These are phyloP conservation scores for Cephus spinipes DNA, from an alignment of 2,888 invertebrate species.

Conservation along the genomic window DNA sequence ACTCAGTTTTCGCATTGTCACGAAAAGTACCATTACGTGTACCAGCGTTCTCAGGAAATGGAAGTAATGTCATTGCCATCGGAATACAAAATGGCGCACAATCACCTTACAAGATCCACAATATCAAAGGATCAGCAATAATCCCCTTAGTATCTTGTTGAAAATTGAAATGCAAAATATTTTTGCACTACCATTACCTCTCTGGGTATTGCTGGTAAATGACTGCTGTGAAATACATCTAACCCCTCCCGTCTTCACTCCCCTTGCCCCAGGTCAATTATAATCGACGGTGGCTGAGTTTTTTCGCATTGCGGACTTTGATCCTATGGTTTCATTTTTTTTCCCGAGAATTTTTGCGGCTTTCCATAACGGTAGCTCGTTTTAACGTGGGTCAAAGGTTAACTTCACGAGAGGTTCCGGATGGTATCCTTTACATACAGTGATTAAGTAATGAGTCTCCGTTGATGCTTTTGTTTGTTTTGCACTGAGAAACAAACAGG, in stretches of 20 bases:
- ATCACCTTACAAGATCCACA: not conserved
- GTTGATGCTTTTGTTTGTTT: not conserved
- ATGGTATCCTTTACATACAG: not conserved
- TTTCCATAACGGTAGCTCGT: not conserved
- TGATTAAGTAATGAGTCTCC: not conserved
- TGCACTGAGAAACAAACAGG: not conserved
- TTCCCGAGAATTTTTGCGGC: not conserved
- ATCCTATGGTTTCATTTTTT: not conserved
- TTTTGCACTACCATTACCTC: not conserved
- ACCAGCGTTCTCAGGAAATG: not conserved
- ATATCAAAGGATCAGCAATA: not conserved
- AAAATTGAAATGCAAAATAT: not conserved
- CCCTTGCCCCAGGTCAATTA: not conserved
- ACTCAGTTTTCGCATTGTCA: not conserved
- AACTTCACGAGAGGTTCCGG: not conserved
- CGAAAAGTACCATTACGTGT: not conserved
- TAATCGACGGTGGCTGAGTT: not conserved
- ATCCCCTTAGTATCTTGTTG: not conserved
- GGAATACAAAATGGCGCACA: not conserved
- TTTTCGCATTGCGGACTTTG: not conserved
- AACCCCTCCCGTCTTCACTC: not conserved
- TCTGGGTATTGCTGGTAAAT: not conserved
- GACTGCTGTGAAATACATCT: not conserved
- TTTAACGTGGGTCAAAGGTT: not conserved
- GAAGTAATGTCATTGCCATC: not conserved